Percentiles rank a stretch among this genome's conserved stretches.
phyloP scores from a whole-genome alignment of 2,113 vertebrate genomes.

The Pluvianellus socialis region DNA sequence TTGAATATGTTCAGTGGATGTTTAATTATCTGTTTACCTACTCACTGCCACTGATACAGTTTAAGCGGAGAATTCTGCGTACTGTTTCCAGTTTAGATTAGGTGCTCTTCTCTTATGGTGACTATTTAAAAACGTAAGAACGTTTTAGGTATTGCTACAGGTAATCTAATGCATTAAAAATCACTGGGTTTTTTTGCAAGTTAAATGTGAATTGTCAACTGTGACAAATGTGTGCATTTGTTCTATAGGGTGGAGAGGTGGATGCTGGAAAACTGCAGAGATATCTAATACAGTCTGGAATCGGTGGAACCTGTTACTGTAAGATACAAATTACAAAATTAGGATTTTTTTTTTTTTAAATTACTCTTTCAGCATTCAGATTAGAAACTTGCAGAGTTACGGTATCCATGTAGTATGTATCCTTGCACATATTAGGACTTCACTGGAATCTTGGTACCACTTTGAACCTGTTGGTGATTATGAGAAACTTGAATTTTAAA shows the following conservation, averaged over 20 bases:
- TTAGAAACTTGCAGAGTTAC: conserved; percentile 90
- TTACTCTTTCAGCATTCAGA: conserved; percentile 82
- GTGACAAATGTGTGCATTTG: not conserved
- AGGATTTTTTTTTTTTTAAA: not conserved
- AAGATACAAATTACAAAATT: conserved; percentile 62
- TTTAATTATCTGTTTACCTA: not conserved
- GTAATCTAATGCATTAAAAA: not conserved
- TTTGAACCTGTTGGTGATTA: not conserved
- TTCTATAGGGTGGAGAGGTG: conserved; percentile 83
- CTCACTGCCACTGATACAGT: not conserved
- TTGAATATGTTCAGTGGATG: not conserved
- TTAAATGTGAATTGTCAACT: not conserved
- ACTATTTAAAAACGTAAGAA: not conserved
- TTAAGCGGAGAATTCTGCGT: not conserved
- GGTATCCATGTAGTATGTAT: conserved; percentile 91
- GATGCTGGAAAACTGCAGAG: conserved; percentile 88
- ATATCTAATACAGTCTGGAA: conserved; percentile 85
- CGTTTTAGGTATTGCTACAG: not conserved
- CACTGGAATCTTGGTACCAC: not conserved
- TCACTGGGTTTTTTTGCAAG: not conserved
- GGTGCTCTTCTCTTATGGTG: not conserved
- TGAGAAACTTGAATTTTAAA: not conserved
- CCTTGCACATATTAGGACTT: conserved; percentile 63
- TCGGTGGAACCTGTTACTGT: conserved; percentile 83
- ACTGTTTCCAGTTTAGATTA: not conserved